Base-by-base conservation (phyloP, 2,113 vertebrate species). In the Clupea harengus region DNA sequence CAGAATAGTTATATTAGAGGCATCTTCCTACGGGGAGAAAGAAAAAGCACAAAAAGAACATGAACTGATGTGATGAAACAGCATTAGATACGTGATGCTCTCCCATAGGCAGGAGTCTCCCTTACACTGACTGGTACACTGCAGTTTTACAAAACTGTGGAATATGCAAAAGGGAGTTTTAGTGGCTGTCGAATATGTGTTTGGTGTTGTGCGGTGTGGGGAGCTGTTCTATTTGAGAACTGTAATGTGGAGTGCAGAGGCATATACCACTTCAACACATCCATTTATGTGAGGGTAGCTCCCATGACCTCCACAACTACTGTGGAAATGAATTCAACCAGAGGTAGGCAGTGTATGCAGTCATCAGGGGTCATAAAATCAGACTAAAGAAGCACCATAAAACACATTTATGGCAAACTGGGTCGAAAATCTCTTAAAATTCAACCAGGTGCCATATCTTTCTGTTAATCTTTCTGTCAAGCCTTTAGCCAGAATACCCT, bases 1-100 rank as follows among this genome's bases (percentile, higher is more conserved):
- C 93, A 99, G 93, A 45, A 97, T 95, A 85, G 96, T 98, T 90
- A 95, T 93, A 94, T 99, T 99, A 81, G 90, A 95, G 84, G 95
- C 92, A 95, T 97, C 96, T 95, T 96, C 96, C 98, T 99, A 92
- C 44, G 87, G 54, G 25, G 86, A n/a, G 25, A 67, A n/a, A 67
- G 25, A n/a, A 28, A 25, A 67, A 39, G 39, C 39, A 39, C 60
- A 6, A 67, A 64, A 25, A n/a, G 25, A 22, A 67, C 25, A 28
- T 67, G 22, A 67, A 22, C 18, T 64, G 4, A 72, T 57, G 18
- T 20, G 17, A 3, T 20, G 18, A 20, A 3, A 52, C 15, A 10
- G 15, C 18, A 60, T 60, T 20, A 20, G 18, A 7, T 60, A 6
- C 7, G 54, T 60, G 18, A 60, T 20, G 20, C 54, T 22, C 20